Evolutionary conservation across 2,797 vertebrate species (phyloP), one percentile per base, ranked within the genome.

Genomic region (Gymnodraco acuticeps): DNA sequence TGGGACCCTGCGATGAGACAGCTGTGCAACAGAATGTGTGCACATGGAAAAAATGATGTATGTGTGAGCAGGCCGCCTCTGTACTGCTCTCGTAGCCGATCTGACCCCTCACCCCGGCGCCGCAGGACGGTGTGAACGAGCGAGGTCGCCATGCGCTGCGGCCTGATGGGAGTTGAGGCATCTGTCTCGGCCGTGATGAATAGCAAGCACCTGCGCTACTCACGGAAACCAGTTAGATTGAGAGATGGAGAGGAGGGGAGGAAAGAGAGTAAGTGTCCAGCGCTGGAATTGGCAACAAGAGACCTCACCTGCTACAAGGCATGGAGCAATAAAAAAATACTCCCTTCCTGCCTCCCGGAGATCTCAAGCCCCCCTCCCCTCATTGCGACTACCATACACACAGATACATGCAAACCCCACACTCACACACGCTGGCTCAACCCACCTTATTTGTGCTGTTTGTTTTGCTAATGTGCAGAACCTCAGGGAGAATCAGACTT

Each of bases 111-210:
- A 63, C 85, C 75, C 77, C 3, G 64, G 27, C 65, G 64, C 77
- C 15, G 70, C 82, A 69, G 84, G 84, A 83, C 33, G 51, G 83
- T 75, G 86, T 76, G 85, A 93, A 92, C 19, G 77, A 87, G 87
- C 76, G 47, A 71, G 93, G 86, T 94, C 91, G 83, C 82, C 59
- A 43, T 66, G 72, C 78, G 55, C 89, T 68, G 48, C 46, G 10
- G 88, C 87, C 90, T 92, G 89, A 93, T 88, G 93, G 93, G 94
- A 95, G 90, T 94, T 94, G 79, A 93, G 88, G 87, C 87, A 91
- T 94, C 89, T 90, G 90, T 93, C 93, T 89, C 59, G 5, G 73
- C 71, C 3, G 56, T 94, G 91, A 94, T 94, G 90, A 93, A 95
- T 93, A 90, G 90, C 72, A 45, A 86, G 92, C 94, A 95, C 94